These are phyloP conservation scores for Lycodopsis pacificus DNA, from an alignment of 2,797 vertebrate genomes.

Conservation along the genomic window DNA sequence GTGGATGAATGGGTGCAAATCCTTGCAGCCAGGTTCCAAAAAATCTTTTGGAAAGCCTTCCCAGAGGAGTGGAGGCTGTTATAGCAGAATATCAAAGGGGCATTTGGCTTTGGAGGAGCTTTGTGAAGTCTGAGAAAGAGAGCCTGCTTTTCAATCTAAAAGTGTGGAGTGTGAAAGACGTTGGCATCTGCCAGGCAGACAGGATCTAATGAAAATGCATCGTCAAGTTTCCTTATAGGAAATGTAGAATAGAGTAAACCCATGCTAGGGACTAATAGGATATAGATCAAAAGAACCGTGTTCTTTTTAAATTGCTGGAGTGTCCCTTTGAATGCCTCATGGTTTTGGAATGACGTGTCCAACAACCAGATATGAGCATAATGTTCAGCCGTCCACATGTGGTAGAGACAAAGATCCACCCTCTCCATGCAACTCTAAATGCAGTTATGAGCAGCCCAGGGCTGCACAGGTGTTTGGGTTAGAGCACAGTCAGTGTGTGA, in stretches of 20 bases:
- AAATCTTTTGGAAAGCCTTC: constrained; percentile 6
- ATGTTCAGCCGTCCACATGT: neutral
- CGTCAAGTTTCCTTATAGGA: neutral
- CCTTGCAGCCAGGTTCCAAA: constrained; percentile 24
- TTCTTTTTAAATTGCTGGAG: neutral
- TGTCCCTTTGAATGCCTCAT: neutral
- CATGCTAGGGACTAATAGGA: neutral
- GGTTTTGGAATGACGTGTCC: neutral
- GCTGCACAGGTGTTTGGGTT: constrained; percentile 33
- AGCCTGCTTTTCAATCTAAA: neutral
- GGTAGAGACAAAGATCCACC: constrained; percentile 1
- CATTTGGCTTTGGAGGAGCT: constrained; percentile 16
- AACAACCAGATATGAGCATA: neutral
- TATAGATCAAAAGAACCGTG: neutral
- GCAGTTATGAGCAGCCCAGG: constrained; percentile 36
- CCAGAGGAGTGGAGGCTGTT: constrained; percentile 1
- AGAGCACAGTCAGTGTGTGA: constrained; percentile 34
- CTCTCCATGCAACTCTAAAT: constrained; percentile 27
- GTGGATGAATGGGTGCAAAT: constrained; percentile 31
- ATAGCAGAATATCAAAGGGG: constrained; percentile 5
- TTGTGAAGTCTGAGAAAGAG: constrained; percentile 14
- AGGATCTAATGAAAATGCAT: neutral
- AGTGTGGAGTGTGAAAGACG: neutral
- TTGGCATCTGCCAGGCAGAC: neutral
- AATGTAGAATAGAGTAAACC: neutral